A percentile compares a stretch with the other conserved stretches of the same genome.
Conservation (phyloP, 2,113 vertebrate genomes). For the Stigmatopora argus region DNA sequence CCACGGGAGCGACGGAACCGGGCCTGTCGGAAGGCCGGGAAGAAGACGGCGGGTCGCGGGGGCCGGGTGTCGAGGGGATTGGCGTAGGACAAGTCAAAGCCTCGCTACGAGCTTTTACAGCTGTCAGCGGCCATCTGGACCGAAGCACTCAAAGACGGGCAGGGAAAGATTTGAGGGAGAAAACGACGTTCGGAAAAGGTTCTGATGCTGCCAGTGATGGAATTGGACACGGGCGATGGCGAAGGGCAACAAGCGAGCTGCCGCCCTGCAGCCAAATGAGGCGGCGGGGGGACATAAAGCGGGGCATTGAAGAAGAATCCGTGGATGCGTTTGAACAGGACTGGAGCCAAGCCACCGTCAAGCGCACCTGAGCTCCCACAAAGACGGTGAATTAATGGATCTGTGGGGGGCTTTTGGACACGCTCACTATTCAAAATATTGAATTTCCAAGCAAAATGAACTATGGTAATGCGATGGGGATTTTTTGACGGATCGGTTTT, state of each 20-base stretch:
- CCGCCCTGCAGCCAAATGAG: slow-evolving; percentile 5
- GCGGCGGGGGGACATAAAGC: not conserved
- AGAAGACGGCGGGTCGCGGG: slow-evolving; percentile 19
- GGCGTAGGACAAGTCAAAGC: slow-evolving; percentile 57
- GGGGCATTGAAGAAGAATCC: not conserved
- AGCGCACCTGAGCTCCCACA: slow-evolving; percentile 1
- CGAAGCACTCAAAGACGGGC: slow-evolving; percentile 29
- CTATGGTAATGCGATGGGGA: not conserved
- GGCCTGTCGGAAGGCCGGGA: slow-evolving; percentile 13
- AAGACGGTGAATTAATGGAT: not conserved
- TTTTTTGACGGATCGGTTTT: not conserved
- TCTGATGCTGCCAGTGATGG: not conserved
- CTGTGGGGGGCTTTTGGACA: not conserved
- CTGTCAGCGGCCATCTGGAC: slow-evolving; percentile 58
- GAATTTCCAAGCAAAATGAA: not conserved
- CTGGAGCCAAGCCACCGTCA: not conserved
- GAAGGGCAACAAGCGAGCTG: slow-evolving; percentile 2
- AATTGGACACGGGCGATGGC: not conserved
- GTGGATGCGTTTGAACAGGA: not conserved
- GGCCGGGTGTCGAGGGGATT: slow-evolving; percentile 37
- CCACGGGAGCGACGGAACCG: slow-evolving; percentile 49
- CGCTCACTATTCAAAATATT: not conserved
- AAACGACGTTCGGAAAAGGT: not conserved
- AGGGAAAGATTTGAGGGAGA: slow-evolving; percentile 39
- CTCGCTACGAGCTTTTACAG: slow-evolving; percentile 69